Base-by-base conservation (phyloP, 2,797 vertebrate species). In the Stomatorhinus walkeri region DNA sequence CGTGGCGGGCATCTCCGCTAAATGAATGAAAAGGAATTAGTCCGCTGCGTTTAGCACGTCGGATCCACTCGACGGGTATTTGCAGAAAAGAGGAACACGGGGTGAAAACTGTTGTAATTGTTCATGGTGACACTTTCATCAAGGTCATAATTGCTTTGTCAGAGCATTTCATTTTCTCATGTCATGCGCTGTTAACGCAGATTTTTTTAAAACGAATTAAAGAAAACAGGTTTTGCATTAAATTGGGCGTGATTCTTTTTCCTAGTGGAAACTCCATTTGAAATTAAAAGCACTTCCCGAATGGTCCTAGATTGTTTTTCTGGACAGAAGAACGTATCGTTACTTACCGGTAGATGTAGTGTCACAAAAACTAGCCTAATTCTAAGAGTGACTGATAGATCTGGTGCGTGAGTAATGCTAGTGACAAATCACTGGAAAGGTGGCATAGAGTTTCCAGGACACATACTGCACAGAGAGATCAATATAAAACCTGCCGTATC, bases 61-160 rank as follows among this genome's bases (percentile, higher is more conserved):
- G 2, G 24, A 24, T 28, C 59, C 9, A 43, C 85, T 87, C 52
- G 9, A 28, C 8, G 76, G 79, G 61, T 4, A 22, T 32, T 49
- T 46, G 46, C 48, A 36, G 10, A 19, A 43, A 3, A 8, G 51
- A 48, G 72, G 51, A 12, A 48, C 22, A 52, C 51, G 28, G 64
- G 22, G 8, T 24, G 24, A 56, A 51, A 64, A 72, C 12, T 28
- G 22, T 43, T 89, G 79, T 90, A 88, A 89, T 90, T 64, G 81
- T 52, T 52, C 88, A 83, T 85, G 88, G 87, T 56, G 87, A 89
- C 87, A 49, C 88, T 54, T 91, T 90, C 72, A 90, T 92, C 87
- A 90, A 88, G 64, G 56, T 49, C 54, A 46, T 90, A 89, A 90
- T 90, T 88, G 90, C 88, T 90, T 85, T 87, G 88, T 88, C 89